These are phyloP conservation scores for Dichetophora obliterata DNA, from an alignment of 2,888 invertebrate genomes.

Conservation along the genomic window DNA sequence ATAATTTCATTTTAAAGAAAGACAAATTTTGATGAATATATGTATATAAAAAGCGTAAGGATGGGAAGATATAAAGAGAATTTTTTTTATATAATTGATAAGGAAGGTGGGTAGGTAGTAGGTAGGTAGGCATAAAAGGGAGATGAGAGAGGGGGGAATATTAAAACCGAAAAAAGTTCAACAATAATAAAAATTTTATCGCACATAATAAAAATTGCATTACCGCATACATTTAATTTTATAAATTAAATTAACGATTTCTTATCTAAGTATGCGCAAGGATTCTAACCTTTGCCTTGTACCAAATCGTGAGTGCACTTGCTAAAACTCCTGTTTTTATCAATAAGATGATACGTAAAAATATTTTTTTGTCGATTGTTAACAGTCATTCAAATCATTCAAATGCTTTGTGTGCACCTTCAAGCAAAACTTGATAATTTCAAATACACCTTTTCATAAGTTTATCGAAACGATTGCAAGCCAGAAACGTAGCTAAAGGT, in stretches of 20 bases:
- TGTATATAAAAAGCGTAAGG: conserved; percentile 9
- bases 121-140: conserved; percentile 11
- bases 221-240: conserved; percentile 13
- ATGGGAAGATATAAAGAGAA: conserved; percentile 21
- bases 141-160: conserved; percentile 5
- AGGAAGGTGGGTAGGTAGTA: no score
- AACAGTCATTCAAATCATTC: no score
- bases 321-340: background rate
- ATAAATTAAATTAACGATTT: conserved; percentile 20
- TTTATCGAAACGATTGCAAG: no score
- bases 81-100: background rate
- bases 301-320: conserved; percentile 4
- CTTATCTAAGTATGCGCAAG: conserved; percentile 4
- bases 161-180: conserved; percentile 24
- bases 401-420: no score
- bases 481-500: no score
- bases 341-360: no score
- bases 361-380: no score
- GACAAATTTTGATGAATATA: conserved; percentile 39
- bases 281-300: conserved; percentile 3
- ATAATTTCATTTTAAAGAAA: conserved; percentile 44
- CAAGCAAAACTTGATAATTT: no score
- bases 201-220: conserved; percentile 31
- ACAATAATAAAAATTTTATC: conserved; percentile 41
- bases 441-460: no score